Evolutionary conservation across 2,797 vertebrate genomes (phyloP).

Genomic region (Gambusia yucatana): DNA sequence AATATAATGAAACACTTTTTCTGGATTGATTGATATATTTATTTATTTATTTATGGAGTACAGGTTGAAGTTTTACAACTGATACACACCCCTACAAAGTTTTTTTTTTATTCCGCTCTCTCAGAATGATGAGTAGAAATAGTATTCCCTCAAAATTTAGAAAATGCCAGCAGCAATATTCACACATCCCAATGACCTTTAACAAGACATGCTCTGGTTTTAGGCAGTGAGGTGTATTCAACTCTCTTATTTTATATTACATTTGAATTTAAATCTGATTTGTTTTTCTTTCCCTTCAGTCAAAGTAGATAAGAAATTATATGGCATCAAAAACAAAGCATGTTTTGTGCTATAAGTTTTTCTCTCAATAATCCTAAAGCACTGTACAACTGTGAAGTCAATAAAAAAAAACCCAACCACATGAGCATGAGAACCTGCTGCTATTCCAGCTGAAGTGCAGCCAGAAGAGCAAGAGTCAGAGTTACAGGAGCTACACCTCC

Average conservation of each 20-base stretch:
- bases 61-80: background rate
- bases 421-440: conserved; percentile 8
- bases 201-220: background rate
- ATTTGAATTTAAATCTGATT: background rate
- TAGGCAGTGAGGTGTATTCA: background rate
- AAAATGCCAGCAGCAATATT: background rate
- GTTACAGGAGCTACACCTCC: conserved; percentile 5
- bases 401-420: background rate
- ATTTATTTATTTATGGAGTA: background rate
- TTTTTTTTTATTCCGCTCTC: background rate
- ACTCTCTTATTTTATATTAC: background rate
- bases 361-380: background rate
- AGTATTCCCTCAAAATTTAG: background rate
- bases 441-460: conserved; percentile 31
- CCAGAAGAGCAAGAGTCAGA: conserved; percentile 8
- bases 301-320: background rate
- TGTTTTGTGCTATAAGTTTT: background rate
- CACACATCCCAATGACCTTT: background rate
- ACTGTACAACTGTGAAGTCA: background rate
- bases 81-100: background rate
- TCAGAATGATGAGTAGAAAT: background rate
- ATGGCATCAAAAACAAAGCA: background rate
- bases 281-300: background rate
- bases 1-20: background rate
- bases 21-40: background rate